phyloP scores from a whole-genome alignment of 2,113 vertebrate species.

The Silurus meridionalis region DNA sequence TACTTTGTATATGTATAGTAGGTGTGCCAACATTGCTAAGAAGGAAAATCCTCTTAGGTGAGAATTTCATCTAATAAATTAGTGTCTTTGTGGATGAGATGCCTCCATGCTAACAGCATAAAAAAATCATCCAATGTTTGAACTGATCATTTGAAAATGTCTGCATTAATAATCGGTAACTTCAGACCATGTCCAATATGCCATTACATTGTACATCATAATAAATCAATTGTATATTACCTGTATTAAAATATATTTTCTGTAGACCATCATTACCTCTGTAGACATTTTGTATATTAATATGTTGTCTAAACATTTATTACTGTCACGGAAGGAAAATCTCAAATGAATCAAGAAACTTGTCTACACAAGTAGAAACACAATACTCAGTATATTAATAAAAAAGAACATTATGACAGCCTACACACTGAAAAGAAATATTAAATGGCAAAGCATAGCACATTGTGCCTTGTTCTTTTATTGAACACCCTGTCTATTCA shows the following conservation, averaged over 20 bases:
- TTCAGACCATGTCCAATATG: not conserved
- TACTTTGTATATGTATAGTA: too few relatives aligned
- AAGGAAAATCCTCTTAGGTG: not conserved
- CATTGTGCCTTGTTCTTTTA: not conserved
- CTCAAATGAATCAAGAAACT: not conserved
- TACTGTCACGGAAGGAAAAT: conserved; percentile 2
- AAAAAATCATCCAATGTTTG: not conserved
- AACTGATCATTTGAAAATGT: not conserved
- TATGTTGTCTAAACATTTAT: not conserved
- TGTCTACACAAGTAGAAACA: not conserved
- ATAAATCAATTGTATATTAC: not conserved
- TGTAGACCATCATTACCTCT: not conserved
- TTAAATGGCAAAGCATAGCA: not conserved
- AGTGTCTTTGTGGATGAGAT: not conserved
- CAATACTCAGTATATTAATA: not conserved
- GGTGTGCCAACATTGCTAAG: not conserved
- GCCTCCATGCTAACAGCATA: not conserved
- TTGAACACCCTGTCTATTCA: not conserved
- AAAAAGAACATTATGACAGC: not conserved
- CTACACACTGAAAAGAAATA: not conserved
- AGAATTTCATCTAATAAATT: not conserved
- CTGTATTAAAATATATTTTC: not conserved
- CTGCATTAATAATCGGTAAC: not conserved
- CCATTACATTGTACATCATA: not conserved
- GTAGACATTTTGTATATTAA: not conserved